These are phyloP conservation scores for Crocodylus rhombifer DNA, from an alignment of 2,797 vertebrate genomes.

Conservation along the genomic window DNA sequence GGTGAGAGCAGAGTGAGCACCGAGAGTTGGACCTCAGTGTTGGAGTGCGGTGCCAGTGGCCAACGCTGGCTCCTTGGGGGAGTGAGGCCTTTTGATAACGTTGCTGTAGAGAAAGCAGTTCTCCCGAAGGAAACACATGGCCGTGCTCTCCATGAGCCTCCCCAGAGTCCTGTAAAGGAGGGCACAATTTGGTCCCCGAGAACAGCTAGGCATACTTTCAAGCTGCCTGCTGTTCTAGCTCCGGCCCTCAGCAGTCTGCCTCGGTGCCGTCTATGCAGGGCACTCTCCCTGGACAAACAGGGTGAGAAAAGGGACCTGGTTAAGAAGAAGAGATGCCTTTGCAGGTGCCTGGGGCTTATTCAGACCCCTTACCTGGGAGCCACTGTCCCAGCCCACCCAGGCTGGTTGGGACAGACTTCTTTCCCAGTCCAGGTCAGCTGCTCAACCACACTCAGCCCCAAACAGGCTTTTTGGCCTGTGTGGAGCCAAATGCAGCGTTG, in stretches of 20 bases:
- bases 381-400: background rate
- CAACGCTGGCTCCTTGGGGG: background rate
- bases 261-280: background rate
- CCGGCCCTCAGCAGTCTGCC: background rate
- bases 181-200: background rate
- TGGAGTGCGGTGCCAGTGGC: too few relatives aligned
- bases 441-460: background rate
- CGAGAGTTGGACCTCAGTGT: too few relatives aligned
- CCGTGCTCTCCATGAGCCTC: background rate
- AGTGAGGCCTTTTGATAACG: background rate
- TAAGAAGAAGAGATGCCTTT: background rate
- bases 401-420: background rate
- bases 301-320: background rate
- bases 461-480: fast-evolving
- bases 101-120: background rate
- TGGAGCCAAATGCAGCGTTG: background rate
- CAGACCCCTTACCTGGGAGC: background rate
- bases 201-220: background rate
- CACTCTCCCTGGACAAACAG: too few relatives aligned
- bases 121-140: background rate
- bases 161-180: background rate
- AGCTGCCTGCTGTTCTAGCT: background rate
- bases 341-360: background rate
- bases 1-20: background rate
- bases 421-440: background rate